Conservation (phyloP, 2,113 vertebrate genomes). For the Climacteris rufus region DNA sequence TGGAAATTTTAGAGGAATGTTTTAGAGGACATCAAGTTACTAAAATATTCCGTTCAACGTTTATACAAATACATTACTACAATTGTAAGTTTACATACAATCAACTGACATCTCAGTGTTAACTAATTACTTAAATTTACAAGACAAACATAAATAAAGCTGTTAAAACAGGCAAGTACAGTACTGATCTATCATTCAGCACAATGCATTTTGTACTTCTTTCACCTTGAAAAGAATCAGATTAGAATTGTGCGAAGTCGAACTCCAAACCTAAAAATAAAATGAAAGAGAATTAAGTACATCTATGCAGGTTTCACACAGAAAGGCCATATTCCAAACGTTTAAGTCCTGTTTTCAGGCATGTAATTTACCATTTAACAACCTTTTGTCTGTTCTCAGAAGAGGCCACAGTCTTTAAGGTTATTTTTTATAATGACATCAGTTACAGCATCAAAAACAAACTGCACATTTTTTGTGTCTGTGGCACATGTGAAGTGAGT, state of each 20-base stretch:
- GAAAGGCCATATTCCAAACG: slow-evolving; percentile 54
- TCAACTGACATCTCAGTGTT: slow-evolving; percentile 70
- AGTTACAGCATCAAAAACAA: slow-evolving; percentile 97
- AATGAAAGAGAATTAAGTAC: slow-evolving; percentile 56
- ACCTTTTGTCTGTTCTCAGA: slow-evolving; percentile 72
- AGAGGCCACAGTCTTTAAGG: slow-evolving; percentile 98
- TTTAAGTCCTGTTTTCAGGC: slow-evolving; percentile 23
- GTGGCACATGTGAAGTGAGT: slow-evolving; percentile 99
- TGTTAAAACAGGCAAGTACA: slow-evolving; percentile 88
- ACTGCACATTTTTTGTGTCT: slow-evolving; percentile 98
- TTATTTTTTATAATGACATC: slow-evolving; percentile 99
- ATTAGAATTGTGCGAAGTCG: slow-evolving; percentile 60
- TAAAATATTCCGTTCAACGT: slow-evolving; percentile 79
- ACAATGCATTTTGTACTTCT: slow-evolving; percentile 58
- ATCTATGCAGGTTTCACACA: slow-evolving; percentile 59
- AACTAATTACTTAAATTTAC: slow-evolving; percentile 79
- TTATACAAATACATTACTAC: slow-evolving; percentile 82
- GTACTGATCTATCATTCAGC: slow-evolving; percentile 78
- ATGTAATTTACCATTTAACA: slow-evolving; percentile 55
- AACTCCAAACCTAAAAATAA: slow-evolving; percentile 69
- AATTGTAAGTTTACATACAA: slow-evolving; percentile 84
- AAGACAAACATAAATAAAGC: slow-evolving; percentile 95
- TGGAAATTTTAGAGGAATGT: slow-evolving; percentile 58
- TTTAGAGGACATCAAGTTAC: slow-evolving; percentile 74
- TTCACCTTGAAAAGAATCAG: slow-evolving; percentile 69